Evolutionary conservation across 2,113 vertebrate species (phyloP).

Genomic region (Chaetops frenatus): DNA sequence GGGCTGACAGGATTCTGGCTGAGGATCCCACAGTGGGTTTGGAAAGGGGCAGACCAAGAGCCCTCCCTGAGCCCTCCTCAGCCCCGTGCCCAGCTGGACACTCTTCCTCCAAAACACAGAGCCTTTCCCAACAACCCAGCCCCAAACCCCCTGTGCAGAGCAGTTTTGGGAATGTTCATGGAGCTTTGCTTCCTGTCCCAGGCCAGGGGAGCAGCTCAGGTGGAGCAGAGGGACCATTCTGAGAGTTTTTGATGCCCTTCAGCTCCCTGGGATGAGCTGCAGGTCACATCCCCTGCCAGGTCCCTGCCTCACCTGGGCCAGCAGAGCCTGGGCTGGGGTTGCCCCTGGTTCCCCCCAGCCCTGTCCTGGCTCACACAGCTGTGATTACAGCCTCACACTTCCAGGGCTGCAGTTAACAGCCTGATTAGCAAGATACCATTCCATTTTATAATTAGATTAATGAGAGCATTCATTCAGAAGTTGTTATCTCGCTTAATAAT

Average conservation of each 20-base stretch:
- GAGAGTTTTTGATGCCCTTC: background rate
- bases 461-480: conserved; percentile 77
- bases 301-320: background rate
- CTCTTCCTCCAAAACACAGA: rapidly evolving
- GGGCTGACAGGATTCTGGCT: background rate
- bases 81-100: background rate
- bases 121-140: background rate
- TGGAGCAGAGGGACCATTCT: background rate
- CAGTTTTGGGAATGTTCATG: background rate
- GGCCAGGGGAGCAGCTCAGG: rapidly evolving
- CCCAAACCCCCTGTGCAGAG: background rate
- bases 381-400: conserved; percentile 69
- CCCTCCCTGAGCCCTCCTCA: background rate
- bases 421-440: conserved; percentile 75
- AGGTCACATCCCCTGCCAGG: rapidly evolving
- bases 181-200: rapidly evolving
- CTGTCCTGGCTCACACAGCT: background rate
- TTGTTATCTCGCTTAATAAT: conserved; percentile 79
- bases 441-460: conserved; percentile 78
- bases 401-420: conserved; percentile 67
- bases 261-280: background rate
- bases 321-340: rapidly evolving
- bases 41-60: too few relatives aligned
- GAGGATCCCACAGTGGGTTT: background rate
- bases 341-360: background rate